These are phyloP conservation scores for Catagonus wagneri DNA, from an alignment of 2,113 vertebrate species.

Conservation along the genomic window DNA sequence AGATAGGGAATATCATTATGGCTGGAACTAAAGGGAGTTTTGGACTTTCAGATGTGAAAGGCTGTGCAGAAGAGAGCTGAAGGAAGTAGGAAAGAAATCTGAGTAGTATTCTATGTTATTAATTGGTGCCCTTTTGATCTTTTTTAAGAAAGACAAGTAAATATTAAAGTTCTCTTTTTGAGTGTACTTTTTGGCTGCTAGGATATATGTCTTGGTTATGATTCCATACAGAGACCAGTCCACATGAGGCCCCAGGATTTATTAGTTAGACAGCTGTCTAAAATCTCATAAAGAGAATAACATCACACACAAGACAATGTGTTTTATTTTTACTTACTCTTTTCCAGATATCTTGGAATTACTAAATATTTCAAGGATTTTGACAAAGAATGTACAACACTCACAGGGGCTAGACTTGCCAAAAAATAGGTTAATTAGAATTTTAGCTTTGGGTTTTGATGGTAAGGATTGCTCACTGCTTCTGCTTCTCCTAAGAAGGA, in stretches of 20 bases:
- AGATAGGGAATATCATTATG: neutral
- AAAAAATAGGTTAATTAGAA: constrained; percentile 48
- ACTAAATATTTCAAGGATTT: constrained; percentile 49
- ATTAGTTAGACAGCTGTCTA: neutral
- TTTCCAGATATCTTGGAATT: constrained; percentile 32
- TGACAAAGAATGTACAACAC: neutral
- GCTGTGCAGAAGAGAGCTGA: neutral
- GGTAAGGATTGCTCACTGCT: neutral
- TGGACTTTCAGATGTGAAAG: neutral
- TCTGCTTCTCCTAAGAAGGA: neutral
- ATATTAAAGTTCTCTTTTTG: constrained; percentile 17
- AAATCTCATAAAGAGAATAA: constrained; percentile 8
- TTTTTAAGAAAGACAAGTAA: constrained; percentile 11
- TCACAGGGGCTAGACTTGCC: neutral
- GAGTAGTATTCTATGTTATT: neutral
- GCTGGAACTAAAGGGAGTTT: neutral
- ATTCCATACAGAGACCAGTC: neutral
- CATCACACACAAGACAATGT: neutral
- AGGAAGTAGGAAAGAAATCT: neutral
- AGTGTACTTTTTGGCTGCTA: neutral
- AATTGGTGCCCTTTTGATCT: constrained; percentile 5
- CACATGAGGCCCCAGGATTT: neutral
- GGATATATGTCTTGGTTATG: constrained; percentile 33
- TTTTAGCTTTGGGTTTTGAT: constrained; percentile 54
- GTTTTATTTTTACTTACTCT: constrained; percentile 57